A percentile compares a stretch with the other conserved stretches of the same genome.
These are phyloP conservation scores for Polymixis flavicincta DNA, from an alignment of 2,888 invertebrate genomes.

Conservation along the genomic window DNA sequence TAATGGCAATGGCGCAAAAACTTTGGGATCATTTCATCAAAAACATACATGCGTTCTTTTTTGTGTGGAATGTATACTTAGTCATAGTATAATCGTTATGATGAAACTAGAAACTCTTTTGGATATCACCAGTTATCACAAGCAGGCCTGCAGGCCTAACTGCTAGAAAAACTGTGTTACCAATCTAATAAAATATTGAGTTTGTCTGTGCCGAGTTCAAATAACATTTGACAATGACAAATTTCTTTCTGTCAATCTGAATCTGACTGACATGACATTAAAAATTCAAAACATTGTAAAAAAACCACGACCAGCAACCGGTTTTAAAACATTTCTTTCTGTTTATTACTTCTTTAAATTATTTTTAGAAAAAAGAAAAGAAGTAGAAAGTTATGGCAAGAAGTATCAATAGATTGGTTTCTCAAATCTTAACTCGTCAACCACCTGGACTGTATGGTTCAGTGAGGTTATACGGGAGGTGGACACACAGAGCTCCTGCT, in stretches of 20 bases:
- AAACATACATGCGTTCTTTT: neutral
- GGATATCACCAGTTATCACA: too few species aligned
- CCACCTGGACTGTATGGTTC: constrained; percentile 58
- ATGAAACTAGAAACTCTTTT: neutral
- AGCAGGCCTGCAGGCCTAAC: neutral
- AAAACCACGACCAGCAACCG: neutral
- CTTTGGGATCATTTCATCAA: neutral
- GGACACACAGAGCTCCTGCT: constrained; percentile 88
- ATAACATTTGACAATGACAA: neutral
- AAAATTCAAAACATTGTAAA: neutral
- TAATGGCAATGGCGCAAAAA: neutral
- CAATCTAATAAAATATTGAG: neutral
- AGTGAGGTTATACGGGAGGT: constrained; percentile 84
- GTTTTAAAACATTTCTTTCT: neutral
- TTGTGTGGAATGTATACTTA: neutral
- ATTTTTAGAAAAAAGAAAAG: neutral
- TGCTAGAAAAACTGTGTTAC: neutral
- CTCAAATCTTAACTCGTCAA: constrained; percentile 64
- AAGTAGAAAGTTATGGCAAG: constrained; percentile 67
- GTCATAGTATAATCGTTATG: neutral
- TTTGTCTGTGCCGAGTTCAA: neutral
- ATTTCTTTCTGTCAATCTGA: neutral
- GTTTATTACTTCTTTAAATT: neutral
- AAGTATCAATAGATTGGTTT: constrained; percentile 66
- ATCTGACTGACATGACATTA: neutral